Base-by-base conservation (phyloP, 2,797 vertebrate genomes). In the Fistularia commersonii region DNA sequence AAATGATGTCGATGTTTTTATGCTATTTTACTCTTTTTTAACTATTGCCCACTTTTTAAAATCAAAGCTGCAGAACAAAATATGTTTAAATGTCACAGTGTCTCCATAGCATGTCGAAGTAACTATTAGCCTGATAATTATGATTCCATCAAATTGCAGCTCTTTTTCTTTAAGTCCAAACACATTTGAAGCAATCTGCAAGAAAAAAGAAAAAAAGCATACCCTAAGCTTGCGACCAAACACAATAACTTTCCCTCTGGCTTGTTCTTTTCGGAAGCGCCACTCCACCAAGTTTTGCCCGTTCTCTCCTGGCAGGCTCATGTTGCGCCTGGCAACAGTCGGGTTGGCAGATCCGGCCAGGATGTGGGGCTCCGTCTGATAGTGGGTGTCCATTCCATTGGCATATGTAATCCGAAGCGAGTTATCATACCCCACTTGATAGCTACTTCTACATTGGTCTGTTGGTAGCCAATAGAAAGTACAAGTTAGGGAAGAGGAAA, bases 231-330 rank as follows among this genome's bases (percentile, higher is more conserved):
- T 99, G 66, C 96, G 92, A 64, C 97, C 97, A 51, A 98, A 98
- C 60, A 99, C 96, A 0, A 94, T 97, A 73, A 99, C 92, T 82
- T 95, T 98, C 11, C 96, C 95, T 63, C 95, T 91, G 54, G 93
- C 84, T 82, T 98, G 96, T 76, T 99, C 97, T 73, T 99, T 99
- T 13, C 97, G 91, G 86, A 97, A 99, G 35, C 97, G 89, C 97
- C 97, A 99, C 57, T 99, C 97, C 32, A 98, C 97, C 83, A 99
- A 74, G 76, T 99, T 99, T 61, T 96, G 95, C 37, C 97, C 95
- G 0, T 95, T 94, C 61, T 97, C 95, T 12, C 96, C 96, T 0
- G 97, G 97, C 9, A 99, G 85, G 11, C 95, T 98, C 93, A 99
- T 95, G 81, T 99, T 99, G 66, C 97, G 92, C 58, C 95, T 93